Percentiles rank a stretch among this genome's conserved stretches.
Evolutionary conservation across 2,113 vertebrate genomes (phyloP).

Genomic region (Thermophis baileyi): DNA sequence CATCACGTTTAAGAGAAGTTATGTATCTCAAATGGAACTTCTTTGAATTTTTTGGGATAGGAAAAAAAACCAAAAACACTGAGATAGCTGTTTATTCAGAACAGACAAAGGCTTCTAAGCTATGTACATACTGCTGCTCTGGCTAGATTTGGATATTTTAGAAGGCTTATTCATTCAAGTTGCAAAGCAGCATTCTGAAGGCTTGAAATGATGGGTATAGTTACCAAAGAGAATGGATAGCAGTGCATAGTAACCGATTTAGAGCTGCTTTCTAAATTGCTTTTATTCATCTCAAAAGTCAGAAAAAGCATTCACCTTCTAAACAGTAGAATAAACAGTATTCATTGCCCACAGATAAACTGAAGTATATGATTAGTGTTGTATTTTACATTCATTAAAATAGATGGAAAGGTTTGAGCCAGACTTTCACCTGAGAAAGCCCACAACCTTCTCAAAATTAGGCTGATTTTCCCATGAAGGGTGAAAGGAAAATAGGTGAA

Average conservation of each 20-base stretch:
- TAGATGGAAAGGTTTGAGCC: not conserved
- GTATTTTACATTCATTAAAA: not conserved
- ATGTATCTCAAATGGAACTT: not conserved
- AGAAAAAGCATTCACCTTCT: not conserved
- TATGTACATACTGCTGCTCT: not conserved
- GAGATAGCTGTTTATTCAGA: not conserved
- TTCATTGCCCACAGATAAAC: not conserved
- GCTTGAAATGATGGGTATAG: not conserved
- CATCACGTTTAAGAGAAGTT: not conserved
- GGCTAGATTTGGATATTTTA: conserved; percentile 8
- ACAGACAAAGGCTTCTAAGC: conserved; percentile 2
- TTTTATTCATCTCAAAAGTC: not conserved
- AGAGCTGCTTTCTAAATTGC: not conserved
- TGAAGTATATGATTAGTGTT: not conserved
- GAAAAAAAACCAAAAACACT: not conserved
- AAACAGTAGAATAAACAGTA: not conserved
- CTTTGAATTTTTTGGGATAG: not conserved
- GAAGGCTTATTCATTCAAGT: conserved; percentile 8
- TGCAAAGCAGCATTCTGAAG: not conserved
- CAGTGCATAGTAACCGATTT: not conserved
- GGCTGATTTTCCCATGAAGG: not conserved
- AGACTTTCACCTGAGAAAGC: not conserved
- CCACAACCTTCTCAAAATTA: not conserved
- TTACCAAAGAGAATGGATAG: not conserved
- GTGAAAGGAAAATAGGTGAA: not conserved